phyloP scores from a whole-genome alignment of 2,888 invertebrate species.

The Trichopria drosophilae region DNA sequence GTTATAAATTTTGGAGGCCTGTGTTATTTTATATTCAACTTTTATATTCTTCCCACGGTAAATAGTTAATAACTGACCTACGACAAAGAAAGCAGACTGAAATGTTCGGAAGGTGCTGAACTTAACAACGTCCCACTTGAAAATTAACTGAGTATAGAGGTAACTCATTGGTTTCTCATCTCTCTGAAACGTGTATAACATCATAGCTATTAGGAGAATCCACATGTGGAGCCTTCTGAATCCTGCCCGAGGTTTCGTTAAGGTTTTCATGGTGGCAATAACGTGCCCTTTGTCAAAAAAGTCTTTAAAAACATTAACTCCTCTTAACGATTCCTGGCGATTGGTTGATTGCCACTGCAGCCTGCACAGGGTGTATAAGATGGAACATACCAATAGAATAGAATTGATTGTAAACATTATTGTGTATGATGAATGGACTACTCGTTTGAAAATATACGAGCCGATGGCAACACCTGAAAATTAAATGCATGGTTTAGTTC shows the following conservation, averaged over 20 bases:
- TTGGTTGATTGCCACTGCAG: slow-evolving; percentile 73
- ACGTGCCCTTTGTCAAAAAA: slow-evolving; percentile 75
- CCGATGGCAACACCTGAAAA: slow-evolving; percentile 61
- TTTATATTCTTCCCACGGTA: no score
- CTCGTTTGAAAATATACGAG: slow-evolving; percentile 66
- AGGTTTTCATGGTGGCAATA: slow-evolving; percentile 65
- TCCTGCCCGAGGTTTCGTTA: slow-evolving; percentile 65
- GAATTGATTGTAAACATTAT: slow-evolving; percentile 76
- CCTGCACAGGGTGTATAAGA: slow-evolving; percentile 67
- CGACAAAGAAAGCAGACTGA: slow-evolving; percentile 71
- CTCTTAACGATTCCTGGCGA: slow-evolving; percentile 66
- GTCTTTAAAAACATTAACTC: slow-evolving; percentile 66
- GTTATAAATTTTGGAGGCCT: no score
- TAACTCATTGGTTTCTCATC: slow-evolving; percentile 79
- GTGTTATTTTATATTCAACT: no score
- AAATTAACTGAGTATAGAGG: slow-evolving; percentile 72
- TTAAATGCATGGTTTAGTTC: slow-evolving; percentile 19
- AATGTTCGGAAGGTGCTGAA: slow-evolving; percentile 77
- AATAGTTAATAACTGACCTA: slow-evolving; percentile 58
- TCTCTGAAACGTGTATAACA: slow-evolving; percentile 79
- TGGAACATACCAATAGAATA: slow-evolving; percentile 64
- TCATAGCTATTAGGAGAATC: slow-evolving; percentile 74
- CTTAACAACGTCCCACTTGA: slow-evolving; percentile 70
- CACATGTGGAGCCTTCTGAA: slow-evolving; percentile 68
- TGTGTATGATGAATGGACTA: slow-evolving; percentile 69